These are phyloP conservation scores for Ceratosolen fusciceps DNA, from an alignment of 1,140 invertebrate genomes.

Conservation along the genomic window DNA sequence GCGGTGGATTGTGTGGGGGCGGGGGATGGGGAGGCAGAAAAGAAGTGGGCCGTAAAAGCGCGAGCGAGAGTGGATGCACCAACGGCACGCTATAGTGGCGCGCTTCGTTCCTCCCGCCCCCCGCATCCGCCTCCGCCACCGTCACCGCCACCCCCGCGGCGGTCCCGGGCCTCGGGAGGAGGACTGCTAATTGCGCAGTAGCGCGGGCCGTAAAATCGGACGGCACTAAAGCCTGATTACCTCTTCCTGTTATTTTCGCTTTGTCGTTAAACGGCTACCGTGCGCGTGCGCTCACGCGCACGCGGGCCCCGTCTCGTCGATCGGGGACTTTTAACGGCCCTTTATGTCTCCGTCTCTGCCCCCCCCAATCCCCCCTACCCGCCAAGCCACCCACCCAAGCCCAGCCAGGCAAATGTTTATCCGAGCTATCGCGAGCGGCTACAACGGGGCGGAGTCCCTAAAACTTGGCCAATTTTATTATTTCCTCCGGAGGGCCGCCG, in stretches of 20 bases:
- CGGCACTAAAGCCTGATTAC: constrained; percentile 40
- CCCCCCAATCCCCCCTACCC: not conserved
- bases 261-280: constrained; percentile 41
- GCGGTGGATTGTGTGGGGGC: too few relatives aligned
- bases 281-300: not conserved
- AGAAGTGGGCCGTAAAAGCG: not conserved
- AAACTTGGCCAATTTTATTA: constrained; percentile 22
- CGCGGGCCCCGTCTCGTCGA: not conserved
- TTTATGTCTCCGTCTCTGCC: not conserved
- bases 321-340: not conserved
- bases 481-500: too few relatives aligned
- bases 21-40: too few relatives aligned
- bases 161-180: not conserved
- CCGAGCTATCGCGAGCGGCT: too few relatives aligned
- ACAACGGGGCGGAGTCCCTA: not conserved
- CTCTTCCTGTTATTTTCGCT: constrained; percentile 48
- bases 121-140: not conserved
- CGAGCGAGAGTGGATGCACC: not conserved
- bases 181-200: constrained; percentile 38
- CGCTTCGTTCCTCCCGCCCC: too few relatives aligned
- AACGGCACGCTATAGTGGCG: not conserved
- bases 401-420: not conserved
- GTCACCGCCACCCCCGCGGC: not conserved
- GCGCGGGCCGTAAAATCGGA: constrained; percentile 35
- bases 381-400: too few relatives aligned